These are phyloP conservation scores for Amphiprion clarkii DNA, from an alignment of 2,797 vertebrate genomes.

Conservation along the genomic window DNA sequence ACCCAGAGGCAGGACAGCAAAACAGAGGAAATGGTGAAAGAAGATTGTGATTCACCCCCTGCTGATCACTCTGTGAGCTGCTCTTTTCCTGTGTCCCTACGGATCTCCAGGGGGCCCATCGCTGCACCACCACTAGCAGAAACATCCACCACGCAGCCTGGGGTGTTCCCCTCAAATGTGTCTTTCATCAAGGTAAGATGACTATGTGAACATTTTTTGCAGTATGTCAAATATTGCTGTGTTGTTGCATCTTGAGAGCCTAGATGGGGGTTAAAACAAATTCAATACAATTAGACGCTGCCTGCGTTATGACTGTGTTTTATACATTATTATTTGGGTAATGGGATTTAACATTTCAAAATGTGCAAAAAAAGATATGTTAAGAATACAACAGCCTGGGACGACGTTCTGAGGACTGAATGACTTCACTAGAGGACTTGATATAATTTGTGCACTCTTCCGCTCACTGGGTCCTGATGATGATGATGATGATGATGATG, in stretches of 20 bases:
- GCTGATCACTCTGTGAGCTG: slow-evolving; percentile 67
- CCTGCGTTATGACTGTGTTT: not conserved
- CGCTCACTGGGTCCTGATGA: slow-evolving; percentile 10
- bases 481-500: not conserved
- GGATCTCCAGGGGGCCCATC: slow-evolving; percentile 91
- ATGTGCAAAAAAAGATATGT: not conserved
- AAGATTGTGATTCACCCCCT: slow-evolving; percentile 48
- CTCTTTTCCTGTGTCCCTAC: slow-evolving; percentile 88
- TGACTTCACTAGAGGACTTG: slow-evolving; percentile 22
- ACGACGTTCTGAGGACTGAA: not conserved
- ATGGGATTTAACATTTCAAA: not conserved
- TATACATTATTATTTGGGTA: not conserved
- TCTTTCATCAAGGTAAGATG: slow-evolving; percentile 90
- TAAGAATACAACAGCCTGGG: not conserved
- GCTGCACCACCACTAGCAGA: slow-evolving; percentile 89
- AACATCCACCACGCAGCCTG: slow-evolving; percentile 69
- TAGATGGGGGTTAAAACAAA: slow-evolving; percentile 7
- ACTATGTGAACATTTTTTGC: slow-evolving; percentile 4
- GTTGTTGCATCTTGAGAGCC: not conserved
- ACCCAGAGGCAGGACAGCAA: slow-evolving; percentile 48
- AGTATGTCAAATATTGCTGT: not conserved
- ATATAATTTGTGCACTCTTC: slow-evolving; percentile 18
- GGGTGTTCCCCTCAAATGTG: slow-evolving; percentile 92
- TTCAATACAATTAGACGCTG: not conserved
- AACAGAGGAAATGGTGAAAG: slow-evolving; percentile 59